Conservation (phyloP, 2,888 invertebrate genomes). For the Pachydiplax longipennis region DNA sequence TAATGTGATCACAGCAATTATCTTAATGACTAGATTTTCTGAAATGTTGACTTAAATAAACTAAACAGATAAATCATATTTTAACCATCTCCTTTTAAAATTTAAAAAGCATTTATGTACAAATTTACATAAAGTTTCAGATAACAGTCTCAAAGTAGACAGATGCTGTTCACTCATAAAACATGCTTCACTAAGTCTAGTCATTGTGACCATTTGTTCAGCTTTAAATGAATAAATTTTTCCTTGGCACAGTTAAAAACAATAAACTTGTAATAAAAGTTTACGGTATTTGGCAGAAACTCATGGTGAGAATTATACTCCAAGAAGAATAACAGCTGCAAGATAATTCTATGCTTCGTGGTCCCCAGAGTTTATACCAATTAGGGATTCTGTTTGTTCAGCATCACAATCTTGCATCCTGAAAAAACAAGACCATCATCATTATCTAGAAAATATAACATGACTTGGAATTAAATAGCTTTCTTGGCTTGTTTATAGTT, state of each 20-base stretch:
- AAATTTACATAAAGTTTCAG: no score
- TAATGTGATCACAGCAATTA: background rate
- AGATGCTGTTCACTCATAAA: background rate
- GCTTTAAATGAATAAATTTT: background rate
- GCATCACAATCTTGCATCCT: slow-evolving; percentile 70
- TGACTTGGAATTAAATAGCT: no score
- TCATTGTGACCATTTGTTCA: background rate
- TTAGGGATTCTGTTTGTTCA: slow-evolving; percentile 74
- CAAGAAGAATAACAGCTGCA: background rate
- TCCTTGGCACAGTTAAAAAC: background rate
- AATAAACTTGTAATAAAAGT: background rate
- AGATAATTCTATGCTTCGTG: slow-evolving; percentile 63
- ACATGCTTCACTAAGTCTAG: background rate
- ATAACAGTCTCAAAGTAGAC: background rate
- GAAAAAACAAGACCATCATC: slow-evolving; percentile 54
- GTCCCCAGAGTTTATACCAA: slow-evolving; percentile 67
- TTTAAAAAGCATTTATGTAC: no score
- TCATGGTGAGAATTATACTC: background rate
- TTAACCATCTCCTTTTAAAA: no score
- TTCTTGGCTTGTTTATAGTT: no score
- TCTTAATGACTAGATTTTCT: background rate
- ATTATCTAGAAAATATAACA: background rate
- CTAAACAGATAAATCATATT: no score
- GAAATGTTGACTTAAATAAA: background rate
- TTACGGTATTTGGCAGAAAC: background rate